A percentile compares a stretch with the other conserved stretches of the same genome.
phyloP scores from a whole-genome alignment of 2,797 vertebrate genomes.

The Rhodeus uyekii region DNA sequence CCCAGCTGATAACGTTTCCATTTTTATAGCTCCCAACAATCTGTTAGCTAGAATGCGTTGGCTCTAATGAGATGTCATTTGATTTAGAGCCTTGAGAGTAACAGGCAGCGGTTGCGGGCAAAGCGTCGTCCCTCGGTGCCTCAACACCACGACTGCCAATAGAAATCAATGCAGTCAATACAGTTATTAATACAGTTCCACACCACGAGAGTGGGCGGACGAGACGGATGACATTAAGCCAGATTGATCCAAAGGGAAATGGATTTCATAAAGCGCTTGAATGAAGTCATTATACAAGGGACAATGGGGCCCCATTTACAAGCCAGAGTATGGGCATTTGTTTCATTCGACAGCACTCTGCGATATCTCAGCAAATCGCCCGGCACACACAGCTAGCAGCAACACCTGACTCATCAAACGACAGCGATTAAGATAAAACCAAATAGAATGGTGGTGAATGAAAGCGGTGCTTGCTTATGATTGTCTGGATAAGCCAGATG shows the following conservation, averaged over 20 bases:
- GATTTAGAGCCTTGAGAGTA: conserved; percentile 77
- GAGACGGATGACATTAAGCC: conserved; percentile 81
- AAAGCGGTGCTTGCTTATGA: not conserved
- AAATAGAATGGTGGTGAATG: not conserved
- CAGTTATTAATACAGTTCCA: conserved; percentile 82
- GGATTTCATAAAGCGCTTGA: conserved; percentile 77
- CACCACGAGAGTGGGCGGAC: conserved; percentile 80
- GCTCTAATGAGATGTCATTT: conserved; percentile 83
- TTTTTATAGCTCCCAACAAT: conserved; percentile 73
- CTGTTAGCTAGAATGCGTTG: conserved; percentile 71
- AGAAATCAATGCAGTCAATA: conserved; percentile 81
- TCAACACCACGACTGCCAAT: conserved; percentile 71
- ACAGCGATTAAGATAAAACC: not conserved
- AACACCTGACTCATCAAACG: conserved; percentile 13
- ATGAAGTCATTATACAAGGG: conserved; percentile 73
- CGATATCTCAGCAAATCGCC: conserved; percentile 3
- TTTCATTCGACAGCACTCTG: conserved; percentile 30
- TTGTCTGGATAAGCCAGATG: conserved; percentile 17
- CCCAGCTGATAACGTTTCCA: conserved; percentile 67
- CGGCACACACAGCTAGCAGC: not conserved
- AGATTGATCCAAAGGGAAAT: conserved; percentile 81
- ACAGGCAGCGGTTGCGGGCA: conserved; percentile 69
- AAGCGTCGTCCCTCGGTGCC: conserved; percentile 50
- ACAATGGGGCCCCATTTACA: conserved; percentile 41
- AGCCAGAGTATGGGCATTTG: conserved; percentile 13